phyloP scores from a whole-genome alignment of 2,888 invertebrate species.

The Agriopis marginaria region DNA sequence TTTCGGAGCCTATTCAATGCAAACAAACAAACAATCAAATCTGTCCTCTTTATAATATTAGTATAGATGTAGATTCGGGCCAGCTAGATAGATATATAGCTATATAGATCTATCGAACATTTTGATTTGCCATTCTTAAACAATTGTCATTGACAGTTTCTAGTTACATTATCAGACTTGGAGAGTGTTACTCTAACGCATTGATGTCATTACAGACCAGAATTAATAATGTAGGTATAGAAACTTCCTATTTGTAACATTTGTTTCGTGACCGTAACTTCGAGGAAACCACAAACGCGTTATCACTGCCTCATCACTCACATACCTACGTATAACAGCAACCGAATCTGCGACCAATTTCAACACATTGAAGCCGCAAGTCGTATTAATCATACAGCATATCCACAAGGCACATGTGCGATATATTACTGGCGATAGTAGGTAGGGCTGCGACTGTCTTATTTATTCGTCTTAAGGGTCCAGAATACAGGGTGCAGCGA shows the following conservation, averaged over 20 bases:
- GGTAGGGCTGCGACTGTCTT: constrained; percentile 22
- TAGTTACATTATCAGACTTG: too few relatives aligned
- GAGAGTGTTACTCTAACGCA: too few relatives aligned
- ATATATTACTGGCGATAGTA: constrained; percentile 68
- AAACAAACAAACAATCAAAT: too few relatives aligned
- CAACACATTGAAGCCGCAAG: constrained; percentile 62
- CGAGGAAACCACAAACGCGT: constrained; percentile 32
- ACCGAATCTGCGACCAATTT: constrained; percentile 54
- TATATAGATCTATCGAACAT: too few relatives aligned
- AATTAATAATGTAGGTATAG: background rate
- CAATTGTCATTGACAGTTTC: too few relatives aligned
- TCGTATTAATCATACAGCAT: constrained; percentile 64
- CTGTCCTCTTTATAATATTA: too few relatives aligned
- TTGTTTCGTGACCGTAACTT: constrained; percentile 13
- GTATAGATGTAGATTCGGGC: too few relatives aligned
- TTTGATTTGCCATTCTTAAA: too few relatives aligned
- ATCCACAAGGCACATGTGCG: constrained; percentile 61
- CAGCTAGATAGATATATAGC: too few relatives aligned
- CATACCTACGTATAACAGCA: constrained; percentile 18
- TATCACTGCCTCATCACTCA: constrained; percentile 32
- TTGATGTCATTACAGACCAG: too few relatives aligned
- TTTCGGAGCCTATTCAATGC: too few relatives aligned
- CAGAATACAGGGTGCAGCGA: too few relatives aligned
- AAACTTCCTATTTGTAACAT: constrained; percentile 12
- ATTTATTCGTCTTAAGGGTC: background rate